Conservation (phyloP, 2,797 vertebrate genomes). For the Furcifer pardalis region DNA sequence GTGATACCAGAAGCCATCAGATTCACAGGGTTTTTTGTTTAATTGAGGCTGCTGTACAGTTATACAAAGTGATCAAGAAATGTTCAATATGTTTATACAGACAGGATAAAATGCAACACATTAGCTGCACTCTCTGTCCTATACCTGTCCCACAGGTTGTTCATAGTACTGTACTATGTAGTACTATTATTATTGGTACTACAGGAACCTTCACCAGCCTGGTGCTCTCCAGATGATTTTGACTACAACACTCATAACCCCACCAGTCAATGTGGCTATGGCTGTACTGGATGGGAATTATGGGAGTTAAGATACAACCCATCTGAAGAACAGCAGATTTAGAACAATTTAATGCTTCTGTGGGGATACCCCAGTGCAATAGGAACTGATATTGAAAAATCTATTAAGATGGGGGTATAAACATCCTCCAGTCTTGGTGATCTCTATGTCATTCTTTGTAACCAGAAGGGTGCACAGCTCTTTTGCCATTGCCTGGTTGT, state of each 20-base stretch:
- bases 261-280: neutral
- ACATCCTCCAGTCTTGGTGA: neutral
- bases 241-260: neutral
- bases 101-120: neutral
- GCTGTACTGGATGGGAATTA: neutral
- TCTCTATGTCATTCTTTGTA: neutral
- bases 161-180: no score
- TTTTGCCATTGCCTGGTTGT: neutral
- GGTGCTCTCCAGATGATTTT: neutral
- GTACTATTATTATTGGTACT: neutral
- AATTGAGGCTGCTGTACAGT: constrained; percentile 1
- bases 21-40: neutral
- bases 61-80: constrained; percentile 11
- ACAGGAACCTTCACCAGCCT: neutral
- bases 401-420: neutral
- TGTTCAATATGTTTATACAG: neutral
- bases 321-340: neutral
- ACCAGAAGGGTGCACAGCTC: neutral
- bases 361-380: neutral
- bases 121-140: neutral
- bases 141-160: neutral
- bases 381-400: neutral
- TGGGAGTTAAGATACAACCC: neutral
- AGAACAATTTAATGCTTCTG: neutral
- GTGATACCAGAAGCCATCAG: neutral